Evolutionary conservation across 2,797 vertebrate species (phyloP).

Genomic region (Miichthys miiuy): DNA sequence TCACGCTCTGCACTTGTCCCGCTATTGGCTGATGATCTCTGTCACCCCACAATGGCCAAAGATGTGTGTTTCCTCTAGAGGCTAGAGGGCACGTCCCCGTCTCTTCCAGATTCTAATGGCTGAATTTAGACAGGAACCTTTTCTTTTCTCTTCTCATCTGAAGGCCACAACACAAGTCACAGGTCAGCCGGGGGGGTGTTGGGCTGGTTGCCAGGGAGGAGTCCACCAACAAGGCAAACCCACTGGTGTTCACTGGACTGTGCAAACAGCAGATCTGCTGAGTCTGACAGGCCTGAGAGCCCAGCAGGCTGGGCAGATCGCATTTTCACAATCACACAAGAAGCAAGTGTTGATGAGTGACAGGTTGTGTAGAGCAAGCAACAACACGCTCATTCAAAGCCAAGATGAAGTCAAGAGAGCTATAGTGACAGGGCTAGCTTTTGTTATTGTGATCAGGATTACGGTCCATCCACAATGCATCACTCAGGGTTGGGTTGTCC

Average conservation of each 20-base stretch:
- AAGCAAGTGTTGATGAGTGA: slow-evolving; percentile 58
- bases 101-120: slow-evolving; percentile 71
- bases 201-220: slow-evolving; percentile 76
- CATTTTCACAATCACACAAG: slow-evolving; percentile 63
- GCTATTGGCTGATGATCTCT: slow-evolving; percentile 69
- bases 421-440: slow-evolving; percentile 37
- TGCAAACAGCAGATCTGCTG: slow-evolving; percentile 72
- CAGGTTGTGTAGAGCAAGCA: slow-evolving; percentile 56
- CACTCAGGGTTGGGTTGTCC: too few relatives aligned
- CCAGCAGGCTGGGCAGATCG: slow-evolving; percentile 45
- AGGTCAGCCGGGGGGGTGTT: slow-evolving; percentile 62
- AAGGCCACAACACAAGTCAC: slow-evolving; percentile 64
- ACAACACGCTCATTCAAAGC: slow-evolving; percentile 61
- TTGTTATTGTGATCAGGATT: slow-evolving; percentile 57
- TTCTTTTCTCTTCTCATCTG: slow-evolving; percentile 60
- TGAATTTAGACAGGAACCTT: slow-evolving; percentile 74
- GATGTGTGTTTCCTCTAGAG: slow-evolving; percentile 68
- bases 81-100: slow-evolving; percentile 66
- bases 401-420: slow-evolving; percentile 54
- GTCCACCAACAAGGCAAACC: slow-evolving; percentile 60
- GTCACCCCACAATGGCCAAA: slow-evolving; percentile 68
- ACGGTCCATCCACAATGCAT: not conserved
- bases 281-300: slow-evolving; percentile 72
- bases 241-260: slow-evolving; percentile 70
- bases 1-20: slow-evolving; percentile 72